phyloP scores from a whole-genome alignment of 1,140 invertebrate species.

The Zaprionus kolodkinae region DNA sequence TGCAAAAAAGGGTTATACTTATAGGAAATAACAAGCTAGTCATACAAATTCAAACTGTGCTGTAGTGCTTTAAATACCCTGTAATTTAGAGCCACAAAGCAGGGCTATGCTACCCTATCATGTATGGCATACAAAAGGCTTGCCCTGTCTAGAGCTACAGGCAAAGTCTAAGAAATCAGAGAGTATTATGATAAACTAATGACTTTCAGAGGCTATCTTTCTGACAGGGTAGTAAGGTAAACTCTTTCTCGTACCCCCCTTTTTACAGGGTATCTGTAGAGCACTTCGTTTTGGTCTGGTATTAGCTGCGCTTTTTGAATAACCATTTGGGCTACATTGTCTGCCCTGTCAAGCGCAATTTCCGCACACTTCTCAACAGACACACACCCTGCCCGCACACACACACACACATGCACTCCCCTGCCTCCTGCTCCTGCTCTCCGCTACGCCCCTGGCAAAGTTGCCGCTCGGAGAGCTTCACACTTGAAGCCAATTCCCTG shows the following conservation, averaged over 20 bases:
- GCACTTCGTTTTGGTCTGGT: neutral
- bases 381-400: neutral
- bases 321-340: conserved; percentile 37
- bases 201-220: no score
- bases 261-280: neutral
- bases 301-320: conserved; percentile 36
- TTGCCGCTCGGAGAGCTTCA: conserved; percentile 25
- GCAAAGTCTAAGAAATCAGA: no score
- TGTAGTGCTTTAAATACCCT: no score
- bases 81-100: no score
- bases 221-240: neutral
- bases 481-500: conserved; percentile 41
- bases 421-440: neutral
- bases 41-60: no score
- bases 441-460: neutral
- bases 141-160: no score
- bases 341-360: conserved; percentile 24
- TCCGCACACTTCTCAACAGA: neutral
- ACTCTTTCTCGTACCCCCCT: neutral
- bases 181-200: no score
- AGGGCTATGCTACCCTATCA: no score
- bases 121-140: no score
- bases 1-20: no score
- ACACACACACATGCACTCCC: neutral
- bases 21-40: no score